Base-by-base conservation (phyloP, 1,140 invertebrate genomes). In the Aphidius gifuensis region DNA sequence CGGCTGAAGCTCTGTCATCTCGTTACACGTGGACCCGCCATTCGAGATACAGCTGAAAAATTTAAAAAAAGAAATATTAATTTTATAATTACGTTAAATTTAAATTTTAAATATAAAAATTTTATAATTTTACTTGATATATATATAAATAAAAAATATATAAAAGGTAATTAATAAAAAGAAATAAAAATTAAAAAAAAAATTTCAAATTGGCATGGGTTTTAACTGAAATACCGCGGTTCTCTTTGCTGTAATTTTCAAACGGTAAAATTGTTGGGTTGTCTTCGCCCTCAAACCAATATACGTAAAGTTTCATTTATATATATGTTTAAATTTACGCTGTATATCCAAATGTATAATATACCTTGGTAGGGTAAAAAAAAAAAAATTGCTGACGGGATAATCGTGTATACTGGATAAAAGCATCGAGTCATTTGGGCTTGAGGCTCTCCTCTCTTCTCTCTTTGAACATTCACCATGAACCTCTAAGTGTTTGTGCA, bases 1-100 rank as follows among this genome's bases (percentile, higher is more conserved):
- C 73, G 77, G 75, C 65, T 82, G 79, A 68, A 84, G 71, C 76
- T 84, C 83, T 68, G 83, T 83, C 74, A 83, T 83, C 74, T 82
- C 83, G 75, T 80, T 76, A 75, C 73, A 71, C 60, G 78, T 70
- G 72, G 73, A 76, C 77, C 76, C 78, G 76, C 79, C 79, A 81
- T 81, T 72, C 76, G 78, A 74, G 69, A 77, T 76, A 74, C 77
- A 77, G 77, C 79, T 81, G 69, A 43, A 60, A 72, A 62, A 64
- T 64, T 60, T 45, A 58, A 54, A 60, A 56, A 32, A 32, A 16
- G 1, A 16, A 16, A 0, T 16, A 16, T 16, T 16, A 16, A 16
- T 16, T 16, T 16, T 16, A 16, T 16, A 16, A 16, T 16, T 16
- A 16, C 16, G 16, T 16, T 16, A 16, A 16, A 16, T 16, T 0